Evolutionary conservation across 1,140 invertebrate genomes (phyloP), one percentile per base, ranked within the genome.

Genomic region (Chelonus insularis): DNA sequence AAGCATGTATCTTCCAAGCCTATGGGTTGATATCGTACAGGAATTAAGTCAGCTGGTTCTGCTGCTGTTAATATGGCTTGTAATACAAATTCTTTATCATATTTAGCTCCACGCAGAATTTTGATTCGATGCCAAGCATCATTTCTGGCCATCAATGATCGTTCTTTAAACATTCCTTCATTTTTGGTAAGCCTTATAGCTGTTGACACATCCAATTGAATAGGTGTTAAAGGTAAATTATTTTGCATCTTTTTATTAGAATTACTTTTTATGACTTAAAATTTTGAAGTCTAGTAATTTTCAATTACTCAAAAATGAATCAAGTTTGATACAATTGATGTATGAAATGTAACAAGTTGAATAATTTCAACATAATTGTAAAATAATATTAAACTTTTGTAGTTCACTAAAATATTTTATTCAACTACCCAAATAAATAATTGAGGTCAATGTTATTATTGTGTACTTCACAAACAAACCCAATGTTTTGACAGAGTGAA

Each of bases 31-130:
- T 81, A 85, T n/a, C 66, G 73, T 0, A 85, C 79, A 7, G 84
- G 84, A 34, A 85, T 81, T 2, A 85, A 67, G 55, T 85, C 82
- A 3, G 76, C 67, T 5, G 84, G 84, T 45, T 82, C 73, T 1
- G 83, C 72, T 9, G 78, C 67, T 29, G 74, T 73, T n/a, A 85
- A 52, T 34, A 85, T 80, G 11, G 75, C 71, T 67, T 76, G 78
- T 18, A 85, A 60, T 9, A 84, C 70, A n/a, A 65, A 50, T 60
- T 85, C 81, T 47, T 80, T 77, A 8, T 77, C 68, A 36, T 74
- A 74, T 4, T 66, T 60, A 3, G 64, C 73, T 5, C 79, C 81
- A 20, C 68, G 63, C 1, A 73, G 14, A 4, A 81, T 64, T 36
- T 65, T 66, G 4, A 80, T 66, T 39, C 73, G 75, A 20, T 81